Percentiles rank a stretch among this genome's conserved stretches.
phyloP scores from a whole-genome alignment of 2,888 invertebrate species.

The Eristalinus aeneus region DNA sequence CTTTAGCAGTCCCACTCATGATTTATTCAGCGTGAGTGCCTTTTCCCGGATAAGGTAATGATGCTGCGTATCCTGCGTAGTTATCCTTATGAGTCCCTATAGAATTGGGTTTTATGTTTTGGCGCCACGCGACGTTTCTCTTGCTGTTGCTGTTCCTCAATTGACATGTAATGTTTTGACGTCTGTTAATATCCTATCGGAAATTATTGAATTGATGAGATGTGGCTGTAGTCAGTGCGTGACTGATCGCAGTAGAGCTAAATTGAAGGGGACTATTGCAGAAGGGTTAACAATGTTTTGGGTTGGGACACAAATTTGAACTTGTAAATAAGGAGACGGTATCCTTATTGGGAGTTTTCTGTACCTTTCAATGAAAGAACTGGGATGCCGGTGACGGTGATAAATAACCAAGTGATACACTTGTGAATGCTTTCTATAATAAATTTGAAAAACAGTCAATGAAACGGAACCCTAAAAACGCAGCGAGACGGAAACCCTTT shows the following conservation, averaged over 20 bases:
- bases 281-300: neutral
- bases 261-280: neutral
- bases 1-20: neutral
- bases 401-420: no score
- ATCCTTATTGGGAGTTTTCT: no score
- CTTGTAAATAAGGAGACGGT: no score
- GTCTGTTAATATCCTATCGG: neutral
- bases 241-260: neutral
- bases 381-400: no score
- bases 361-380: no score
- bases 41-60: neutral
- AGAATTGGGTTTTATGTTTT: neutral
- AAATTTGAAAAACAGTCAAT: no score
- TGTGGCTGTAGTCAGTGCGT: no score
- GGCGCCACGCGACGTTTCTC: neutral
- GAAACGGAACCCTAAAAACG: no score
- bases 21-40: neutral
- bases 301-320: no score
- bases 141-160: neutral
- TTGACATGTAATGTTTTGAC: neutral
- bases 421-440: no score
- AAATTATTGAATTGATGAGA: neutral
- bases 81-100: neutral
- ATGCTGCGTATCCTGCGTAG: neutral
- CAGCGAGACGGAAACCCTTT: no score